Evolutionary conservation across 2,888 invertebrate species (phyloP), one percentile per base, ranked within the genome.

Genomic region (Pseudolycoriella hygida): DNA sequence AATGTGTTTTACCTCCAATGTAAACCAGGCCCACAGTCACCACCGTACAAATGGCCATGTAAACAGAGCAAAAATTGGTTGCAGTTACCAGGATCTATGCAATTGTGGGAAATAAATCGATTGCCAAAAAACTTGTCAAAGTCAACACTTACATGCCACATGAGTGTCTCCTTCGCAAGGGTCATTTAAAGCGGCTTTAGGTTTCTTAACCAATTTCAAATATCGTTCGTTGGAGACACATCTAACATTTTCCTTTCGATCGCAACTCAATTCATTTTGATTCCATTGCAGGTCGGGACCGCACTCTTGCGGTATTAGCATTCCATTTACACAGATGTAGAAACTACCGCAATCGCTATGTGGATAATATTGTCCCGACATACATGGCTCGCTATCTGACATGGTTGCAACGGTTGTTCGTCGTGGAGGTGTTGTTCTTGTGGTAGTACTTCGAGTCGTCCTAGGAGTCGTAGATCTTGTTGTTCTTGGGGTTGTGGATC

Each of bases 1-100:
- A n/a, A n/a, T n/a, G n/a, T n/a, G n/a, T n/a, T n/a, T n/a, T 71
- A 69, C 59, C 80, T 83, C 76, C 81, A 85, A 52, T 83, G 77
- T 30, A 85, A 64, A 12, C 81, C 81, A 8, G 74, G 69, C 37
- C 76, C 73, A 59, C 88, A 89, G 12, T 74, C 66, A 53, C 77
- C 79, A 15, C 74, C 71, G 57, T 83, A 76, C 47, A 76, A 77
- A 54, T 78, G 77, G 30, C 84, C 84, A 73, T 85, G 86, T 15
- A 85, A 66, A 53, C 89, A 89, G 50, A 80, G 77, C 49, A 77
- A 68, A 57, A 85, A 88, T 45, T 77, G 74, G 1, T 69, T 68
- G 56, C 88, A 88, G 55, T 86, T 79, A 0, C 72, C 71, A 1
- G 79, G 76, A 34, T 34, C n/a, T n/a, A n/a, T n/a, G n/a, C n/a